Evolutionary conservation across 2,888 invertebrate species (phyloP), one percentile per base, ranked within the genome.

Genomic region (Galerucella calmariensis): DNA sequence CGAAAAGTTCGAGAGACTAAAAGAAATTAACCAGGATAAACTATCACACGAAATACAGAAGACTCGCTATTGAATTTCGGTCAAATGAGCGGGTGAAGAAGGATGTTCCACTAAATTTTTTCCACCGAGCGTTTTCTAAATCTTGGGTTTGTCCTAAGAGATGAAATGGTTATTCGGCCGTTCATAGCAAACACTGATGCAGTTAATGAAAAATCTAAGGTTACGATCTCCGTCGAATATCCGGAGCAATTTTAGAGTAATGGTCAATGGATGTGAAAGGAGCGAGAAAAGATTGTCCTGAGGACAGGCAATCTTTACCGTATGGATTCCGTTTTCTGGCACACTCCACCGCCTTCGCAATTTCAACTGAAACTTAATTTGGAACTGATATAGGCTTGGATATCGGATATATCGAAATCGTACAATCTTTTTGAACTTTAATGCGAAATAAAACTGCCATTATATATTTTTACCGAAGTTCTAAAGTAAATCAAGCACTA

Each of bases 311-410:
- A 82, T 83, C 83, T 81, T 78, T 79, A 82, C 82, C 83, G 84
- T 83, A 83, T 83, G 84, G 81, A 82, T 84, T 82, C 82, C 79
- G 82, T 78, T 81, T 72, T 75, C 53, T 70, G 67, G 67, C 76
- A 82, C 82, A 83, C 83, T 81, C 82, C 82, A 82, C 81, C 84
- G 84, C 84, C 82, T 84, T 84, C 84, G 83, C 84, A 84, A 83
- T 85, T 84, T 82, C 84, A 79, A 80, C 82, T 81, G 83, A 85
- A 86, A 85, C 85, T 84, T 84, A 85, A 86, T 86, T 86, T 85
- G 83, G 85, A 83, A 16, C 58, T 20, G 24, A 59, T 59, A 59
- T 59, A 59, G 58, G 27, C 58, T 59, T 16, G 58, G 58, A 20
- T 59, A 11, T 27, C n/a, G n/a, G 51, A 51, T n/a, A 51, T 14